Evolutionary conservation across 2,888 invertebrate genomes (phyloP).

Genomic region (Apoderus coryli): DNA sequence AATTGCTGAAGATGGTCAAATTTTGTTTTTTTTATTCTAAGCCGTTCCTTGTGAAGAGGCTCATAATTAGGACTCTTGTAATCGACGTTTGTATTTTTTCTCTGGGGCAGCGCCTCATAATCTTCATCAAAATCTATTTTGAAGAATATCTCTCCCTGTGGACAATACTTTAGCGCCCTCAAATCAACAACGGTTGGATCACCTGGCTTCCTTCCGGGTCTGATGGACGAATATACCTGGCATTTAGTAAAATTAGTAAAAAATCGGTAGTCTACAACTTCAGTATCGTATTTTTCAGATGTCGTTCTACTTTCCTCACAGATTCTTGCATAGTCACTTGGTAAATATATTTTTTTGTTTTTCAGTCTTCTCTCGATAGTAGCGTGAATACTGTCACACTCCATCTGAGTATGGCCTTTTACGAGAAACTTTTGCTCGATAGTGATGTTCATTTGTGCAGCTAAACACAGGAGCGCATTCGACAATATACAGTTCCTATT

Average conservation of each 20-base stretch:
- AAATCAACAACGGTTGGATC: conserved; percentile 6
- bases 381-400: conserved; percentile 17
- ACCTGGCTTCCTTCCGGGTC: conserved; percentile 5
- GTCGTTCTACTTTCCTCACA: conserved; percentile 13
- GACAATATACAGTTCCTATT: neutral
- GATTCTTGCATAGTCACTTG: conserved; percentile 14
- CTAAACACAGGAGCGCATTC: neutral
- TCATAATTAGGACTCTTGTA: neutral
- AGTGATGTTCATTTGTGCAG: neutral
- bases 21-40: conserved; percentile 7
- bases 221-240: conserved; percentile 5
- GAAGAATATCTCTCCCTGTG: neutral
- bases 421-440: conserved; percentile 4
- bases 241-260: conserved; percentile 9
- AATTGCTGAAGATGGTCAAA: conserved; percentile 10
- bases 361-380: conserved; percentile 16
- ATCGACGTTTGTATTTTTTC: conserved; percentile 3
- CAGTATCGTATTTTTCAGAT: conserved; percentile 11
- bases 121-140: no score
- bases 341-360: conserved; percentile 14
- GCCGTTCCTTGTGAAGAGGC: conserved; percentile 3
- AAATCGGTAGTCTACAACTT: conserved; percentile 10
- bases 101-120: conserved; percentile 7
- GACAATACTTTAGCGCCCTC: conserved; percentile 5
- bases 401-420: conserved; percentile 10